These are phyloP conservation scores for Leucoma salicis DNA, from an alignment of 2,888 invertebrate species.

Conservation along the genomic window DNA sequence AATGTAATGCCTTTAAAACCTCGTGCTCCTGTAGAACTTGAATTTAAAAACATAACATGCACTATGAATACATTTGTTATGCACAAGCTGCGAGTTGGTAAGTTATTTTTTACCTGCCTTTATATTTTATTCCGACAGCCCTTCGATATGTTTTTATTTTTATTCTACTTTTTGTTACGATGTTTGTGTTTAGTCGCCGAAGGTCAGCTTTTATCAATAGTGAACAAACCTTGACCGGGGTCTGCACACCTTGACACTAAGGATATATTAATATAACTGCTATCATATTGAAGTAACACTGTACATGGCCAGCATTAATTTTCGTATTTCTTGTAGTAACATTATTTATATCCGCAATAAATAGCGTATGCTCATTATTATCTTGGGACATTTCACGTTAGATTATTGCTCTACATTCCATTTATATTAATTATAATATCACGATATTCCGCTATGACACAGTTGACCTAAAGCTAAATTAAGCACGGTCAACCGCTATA, in stretches of 20 bases:
- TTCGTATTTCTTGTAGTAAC: too few species aligned
- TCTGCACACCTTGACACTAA: conserved; percentile 2
- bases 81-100: conserved; percentile 82
- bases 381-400: too few species aligned
- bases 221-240: conserved; percentile 1
- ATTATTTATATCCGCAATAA: too few species aligned
- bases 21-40: conserved; percentile 85
- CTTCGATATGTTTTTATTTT: not conserved
- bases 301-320: too few species aligned
- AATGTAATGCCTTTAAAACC: conserved; percentile 68
- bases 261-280: conserved; percentile 3
- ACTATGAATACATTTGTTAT: conserved; percentile 81
- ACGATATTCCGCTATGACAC: too few species aligned
- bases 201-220: conserved; percentile 2
- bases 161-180: not conserved
- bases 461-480: too few species aligned
- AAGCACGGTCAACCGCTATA: too few species aligned
- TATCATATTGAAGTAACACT: too few species aligned
- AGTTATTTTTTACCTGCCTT: conserved; percentile 45
- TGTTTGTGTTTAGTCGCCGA: not conserved
- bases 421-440: too few species aligned
- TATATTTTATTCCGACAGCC: not conserved
- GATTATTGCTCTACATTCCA: too few species aligned
- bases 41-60: conserved; percentile 86
- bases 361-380: too few species aligned